Percentiles rank a stretch among this genome's conserved stretches.
Evolutionary conservation across 2,888 invertebrate genomes (phyloP).

Genomic region (Eucriotettix oculatus): DNA sequence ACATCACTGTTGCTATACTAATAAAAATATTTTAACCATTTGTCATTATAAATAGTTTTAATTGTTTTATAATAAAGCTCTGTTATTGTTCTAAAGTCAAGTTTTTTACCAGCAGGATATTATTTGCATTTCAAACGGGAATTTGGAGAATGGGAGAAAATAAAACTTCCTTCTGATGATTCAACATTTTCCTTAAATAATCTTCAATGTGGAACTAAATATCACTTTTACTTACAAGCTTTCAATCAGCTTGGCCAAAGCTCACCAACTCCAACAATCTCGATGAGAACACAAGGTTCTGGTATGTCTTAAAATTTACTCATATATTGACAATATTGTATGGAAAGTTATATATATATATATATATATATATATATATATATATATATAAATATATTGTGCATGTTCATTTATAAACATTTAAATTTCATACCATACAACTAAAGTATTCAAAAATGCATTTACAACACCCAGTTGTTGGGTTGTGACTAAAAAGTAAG

Average conservation of each 20-base stretch:
- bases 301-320: slow-evolving; percentile 17
- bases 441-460: no score
- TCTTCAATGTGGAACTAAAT: slow-evolving; percentile 16
- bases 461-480: no score
- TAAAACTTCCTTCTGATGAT: slow-evolving; percentile 13
- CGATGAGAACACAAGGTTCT: slow-evolving; percentile 25
- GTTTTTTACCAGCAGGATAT: slow-evolving; percentile 11
- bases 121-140: slow-evolving; percentile 16
- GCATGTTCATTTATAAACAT: no score
- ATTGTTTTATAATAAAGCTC: no score
- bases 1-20: no score
- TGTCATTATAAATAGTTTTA: no score
- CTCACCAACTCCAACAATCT: slow-evolving; percentile 21
- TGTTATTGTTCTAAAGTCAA: no score
- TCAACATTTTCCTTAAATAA: slow-evolving; percentile 14
- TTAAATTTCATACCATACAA: no score
- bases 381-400: no score
- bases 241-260: slow-evolving; percentile 22
- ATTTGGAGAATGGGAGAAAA: slow-evolving; percentile 17
- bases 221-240: slow-evolving; percentile 16
- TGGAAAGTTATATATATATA: not conserved
- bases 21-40: no score
- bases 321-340: not conserved
- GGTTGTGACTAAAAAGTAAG: no score
- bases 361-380: no score